These are phyloP conservation scores for Hetaerina americana DNA, from an alignment of 1,140 invertebrate species.

Conservation along the genomic window DNA sequence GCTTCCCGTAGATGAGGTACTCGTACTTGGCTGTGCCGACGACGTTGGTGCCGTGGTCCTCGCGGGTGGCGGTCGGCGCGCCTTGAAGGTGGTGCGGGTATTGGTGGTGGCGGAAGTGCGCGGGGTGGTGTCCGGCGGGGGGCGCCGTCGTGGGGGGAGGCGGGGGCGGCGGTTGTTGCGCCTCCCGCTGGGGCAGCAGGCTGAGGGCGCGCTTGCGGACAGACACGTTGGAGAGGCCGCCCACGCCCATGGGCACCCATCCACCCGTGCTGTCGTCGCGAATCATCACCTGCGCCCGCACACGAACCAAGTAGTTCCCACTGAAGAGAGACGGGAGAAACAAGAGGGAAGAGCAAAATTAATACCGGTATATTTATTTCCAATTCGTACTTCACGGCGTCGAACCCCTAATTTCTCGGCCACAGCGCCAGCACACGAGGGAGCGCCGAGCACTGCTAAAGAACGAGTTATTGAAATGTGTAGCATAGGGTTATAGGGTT, in stretches of 20 bases:
- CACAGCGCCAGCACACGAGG: no score
- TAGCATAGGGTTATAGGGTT: no score
- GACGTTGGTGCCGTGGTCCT: conserved; percentile 22
- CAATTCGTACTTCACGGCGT: no score
- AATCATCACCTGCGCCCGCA: conserved; percentile 96
- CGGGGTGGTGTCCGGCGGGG: conserved; percentile 8
- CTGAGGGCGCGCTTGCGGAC: conserved; percentile 53
- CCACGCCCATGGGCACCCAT: conserved; percentile 87
- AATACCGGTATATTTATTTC: no score
- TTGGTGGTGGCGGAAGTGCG: conserved; percentile 17
- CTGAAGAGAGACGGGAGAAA: conserved; percentile 34
- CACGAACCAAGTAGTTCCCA: conserved; percentile 84
- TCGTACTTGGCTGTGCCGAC: conserved; percentile 49
- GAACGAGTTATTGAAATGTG: no score
- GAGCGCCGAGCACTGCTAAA: no score
- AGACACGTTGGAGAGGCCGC: conserved; percentile 83
- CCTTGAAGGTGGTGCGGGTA: conserved; percentile 19
- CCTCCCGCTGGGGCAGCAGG: conserved; percentile 9
- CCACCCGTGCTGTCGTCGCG: conserved; percentile 91
- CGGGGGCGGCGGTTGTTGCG: conserved; percentile 19
- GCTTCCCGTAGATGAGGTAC: conserved; percentile 81
- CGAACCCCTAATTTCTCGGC: no score
- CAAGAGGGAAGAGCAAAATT: no score
- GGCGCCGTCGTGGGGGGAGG: conserved; percentile 21
- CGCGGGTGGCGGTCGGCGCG: conserved; percentile 14